Evolutionary conservation across 2,797 vertebrate species (phyloP), one percentile per base, ranked within the genome.

Genomic region (Coreius guichenoti): DNA sequence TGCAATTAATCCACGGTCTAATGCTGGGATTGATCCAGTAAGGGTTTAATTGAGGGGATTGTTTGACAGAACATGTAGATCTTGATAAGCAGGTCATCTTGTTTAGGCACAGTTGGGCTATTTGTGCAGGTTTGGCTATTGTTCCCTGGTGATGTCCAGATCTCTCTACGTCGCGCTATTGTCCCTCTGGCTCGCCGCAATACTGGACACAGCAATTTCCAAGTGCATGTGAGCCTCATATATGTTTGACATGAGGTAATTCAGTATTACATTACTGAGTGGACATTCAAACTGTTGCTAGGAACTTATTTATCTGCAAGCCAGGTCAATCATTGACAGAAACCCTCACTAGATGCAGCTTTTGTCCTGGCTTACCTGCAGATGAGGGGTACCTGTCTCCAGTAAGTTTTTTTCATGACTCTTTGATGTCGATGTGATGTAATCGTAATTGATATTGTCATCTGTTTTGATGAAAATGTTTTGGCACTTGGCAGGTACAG

Each of bases 181-280:
- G 86, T 85, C 81, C 80, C 83, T 78, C 61, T 81, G 74, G n/a
- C 73, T 76, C 87, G 81, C 90, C 86, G 90, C 91, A 90, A 87
- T 90, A 86, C 86, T 87, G 88, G 91, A 88, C 88, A 85, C 87
- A 81, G 85, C 75, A 87, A 82, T 88, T 88, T 85, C 74, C 80
- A 76, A 81, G 58, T 82, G 83, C 61, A 82, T 87, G 79, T 70
- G 75, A 63, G 73, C 58, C 56, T 77, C 51, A 56, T 81, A 54
- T 76, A 58, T 81, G 56, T 77, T 56, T 84, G 26, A 51, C 75
- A 67, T 47, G 29, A 72, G 36, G 54, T 13, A 77, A 68, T 70
- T 43, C 33, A 26, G 39, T 47, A 31, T 65, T 74, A 9, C 9
- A 47, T 83, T 75, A 61, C 72, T 80, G 79, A 80, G 49, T 23